Evolutionary conservation across 2,888 invertebrate species (phyloP).

Genomic region (Drosophila vallismaia): DNA sequence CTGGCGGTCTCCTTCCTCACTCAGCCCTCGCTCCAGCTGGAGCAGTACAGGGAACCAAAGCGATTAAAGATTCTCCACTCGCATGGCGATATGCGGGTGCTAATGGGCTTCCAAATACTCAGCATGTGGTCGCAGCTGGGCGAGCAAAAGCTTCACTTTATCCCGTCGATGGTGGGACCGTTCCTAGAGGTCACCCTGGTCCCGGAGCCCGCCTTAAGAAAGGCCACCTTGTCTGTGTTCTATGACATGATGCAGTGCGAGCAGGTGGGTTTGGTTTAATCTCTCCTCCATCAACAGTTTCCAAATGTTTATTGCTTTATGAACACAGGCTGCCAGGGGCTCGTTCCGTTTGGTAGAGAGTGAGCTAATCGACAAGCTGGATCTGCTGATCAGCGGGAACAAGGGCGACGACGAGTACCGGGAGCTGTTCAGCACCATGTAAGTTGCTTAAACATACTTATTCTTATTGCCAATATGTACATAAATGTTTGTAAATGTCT

Average conservation of each 20-base stretch:
- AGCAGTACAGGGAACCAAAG: slow-evolving; percentile 92
- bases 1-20: slow-evolving; percentile 92
- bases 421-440: slow-evolving; percentile 97
- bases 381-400: slow-evolving; percentile 95
- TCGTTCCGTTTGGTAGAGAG: slow-evolving; percentile 96
- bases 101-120: slow-evolving; percentile 95
- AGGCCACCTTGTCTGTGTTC: slow-evolving; percentile 95
- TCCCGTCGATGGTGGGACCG: slow-evolving; percentile 96
- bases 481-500: slow-evolving; percentile 55
- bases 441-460: slow-evolving; percentile 85
- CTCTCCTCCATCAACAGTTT: background rate
- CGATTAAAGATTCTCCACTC: slow-evolving; percentile 90
- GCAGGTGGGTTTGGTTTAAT: slow-evolving; percentile 82
- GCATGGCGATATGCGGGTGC: slow-evolving; percentile 95
- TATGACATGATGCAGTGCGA: slow-evolving; percentile 98
- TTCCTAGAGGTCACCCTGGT: slow-evolving; percentile 96
- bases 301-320: background rate
- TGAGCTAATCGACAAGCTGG: slow-evolving; percentile 96
- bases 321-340: slow-evolving; percentile 87
- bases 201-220: slow-evolving; percentile 92
- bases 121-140: slow-evolving; percentile 96
- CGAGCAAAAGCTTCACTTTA: slow-evolving; percentile 94
- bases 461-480: slow-evolving; percentile 10
- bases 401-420: slow-evolving; percentile 97
- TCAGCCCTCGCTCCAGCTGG: slow-evolving; percentile 91